phyloP scores from a whole-genome alignment of 2,888 invertebrate genomes.

The Macroteleia sp. region DNA sequence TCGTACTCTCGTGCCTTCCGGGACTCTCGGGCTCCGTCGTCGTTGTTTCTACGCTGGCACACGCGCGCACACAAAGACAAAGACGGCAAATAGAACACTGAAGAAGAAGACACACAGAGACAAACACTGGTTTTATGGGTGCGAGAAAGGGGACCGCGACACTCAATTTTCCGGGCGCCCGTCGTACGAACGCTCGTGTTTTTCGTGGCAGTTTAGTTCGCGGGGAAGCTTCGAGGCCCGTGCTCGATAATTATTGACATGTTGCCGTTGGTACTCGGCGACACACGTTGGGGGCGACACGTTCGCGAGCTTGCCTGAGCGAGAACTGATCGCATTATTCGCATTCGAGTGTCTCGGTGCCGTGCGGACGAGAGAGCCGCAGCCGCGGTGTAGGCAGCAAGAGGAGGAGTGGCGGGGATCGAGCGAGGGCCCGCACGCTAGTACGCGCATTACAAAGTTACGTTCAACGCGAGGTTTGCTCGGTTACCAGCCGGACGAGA shows the following conservation, averaged over 20 bases:
- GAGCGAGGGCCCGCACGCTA: constrained; percentile 21
- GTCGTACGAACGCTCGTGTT: no score
- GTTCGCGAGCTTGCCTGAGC: constrained; percentile 54
- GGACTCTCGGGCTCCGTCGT: constrained; percentile 26
- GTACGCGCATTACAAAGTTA: constrained; percentile 27
- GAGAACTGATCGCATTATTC: constrained; percentile 52
- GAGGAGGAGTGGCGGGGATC: constrained; percentile 6
- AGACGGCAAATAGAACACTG: constrained; percentile 28
- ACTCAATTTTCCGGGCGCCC: constrained; percentile 8
- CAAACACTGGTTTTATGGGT: neutral
- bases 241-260: constrained; percentile 50
- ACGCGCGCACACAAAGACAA: constrained; percentile 50
- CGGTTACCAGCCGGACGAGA: constrained; percentile 14
- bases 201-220: no score
- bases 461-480: constrained; percentile 23
- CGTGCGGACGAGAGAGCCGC: constrained; percentile 27
- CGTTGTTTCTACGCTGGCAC: constrained; percentile 60
- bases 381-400: no score
- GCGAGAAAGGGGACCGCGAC: no score
- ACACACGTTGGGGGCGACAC: constrained; percentile 34
- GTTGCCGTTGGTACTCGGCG: constrained; percentile 9
- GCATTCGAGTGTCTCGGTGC: constrained; percentile 6
- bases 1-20: constrained; percentile 14
- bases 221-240: constrained; percentile 17
- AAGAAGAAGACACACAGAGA: constrained; percentile 33